Evolutionary conservation across 2,888 invertebrate species (phyloP).

Genomic region (Pterostichus niger): DNA sequence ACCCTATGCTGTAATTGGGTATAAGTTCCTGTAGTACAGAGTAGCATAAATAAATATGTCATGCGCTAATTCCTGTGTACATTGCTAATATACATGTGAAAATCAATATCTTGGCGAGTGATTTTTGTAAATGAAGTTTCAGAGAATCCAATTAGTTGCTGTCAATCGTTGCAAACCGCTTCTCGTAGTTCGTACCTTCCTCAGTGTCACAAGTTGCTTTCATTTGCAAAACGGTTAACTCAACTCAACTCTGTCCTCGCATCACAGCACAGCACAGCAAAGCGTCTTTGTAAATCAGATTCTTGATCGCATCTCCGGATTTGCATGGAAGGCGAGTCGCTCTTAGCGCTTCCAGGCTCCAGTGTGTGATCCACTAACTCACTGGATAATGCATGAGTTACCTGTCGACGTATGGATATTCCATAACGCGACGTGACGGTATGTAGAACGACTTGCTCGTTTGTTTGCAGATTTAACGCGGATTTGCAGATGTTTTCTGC

Average conservation of each 20-base stretch:
- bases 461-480: constrained; percentile 15
- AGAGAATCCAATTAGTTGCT: constrained; percentile 1
- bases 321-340: constrained; percentile 11
- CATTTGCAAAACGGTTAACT: constrained; percentile 15
- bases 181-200: not conserved
- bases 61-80: no score
- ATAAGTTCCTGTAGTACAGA: no score
- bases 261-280: not conserved
- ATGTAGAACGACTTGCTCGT: not conserved
- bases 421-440: not conserved
- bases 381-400: constrained; percentile 43
- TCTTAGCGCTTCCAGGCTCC: not conserved
- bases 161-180: not conserved
- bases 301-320: constrained; percentile 15
- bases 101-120: no score
- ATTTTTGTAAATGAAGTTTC: no score
- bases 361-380: constrained; percentile 35
- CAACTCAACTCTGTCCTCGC: no score
- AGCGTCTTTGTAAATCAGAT: constrained; percentile 1
- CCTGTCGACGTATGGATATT: constrained; percentile 24
- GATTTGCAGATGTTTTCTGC: constrained; percentile 13
- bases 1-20: no score
- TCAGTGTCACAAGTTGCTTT: constrained; percentile 7
- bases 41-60: no score
- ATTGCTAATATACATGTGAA: no score